Conservation (phyloP, 2,113 vertebrate genomes). For the Macquaria ambigua region DNA sequence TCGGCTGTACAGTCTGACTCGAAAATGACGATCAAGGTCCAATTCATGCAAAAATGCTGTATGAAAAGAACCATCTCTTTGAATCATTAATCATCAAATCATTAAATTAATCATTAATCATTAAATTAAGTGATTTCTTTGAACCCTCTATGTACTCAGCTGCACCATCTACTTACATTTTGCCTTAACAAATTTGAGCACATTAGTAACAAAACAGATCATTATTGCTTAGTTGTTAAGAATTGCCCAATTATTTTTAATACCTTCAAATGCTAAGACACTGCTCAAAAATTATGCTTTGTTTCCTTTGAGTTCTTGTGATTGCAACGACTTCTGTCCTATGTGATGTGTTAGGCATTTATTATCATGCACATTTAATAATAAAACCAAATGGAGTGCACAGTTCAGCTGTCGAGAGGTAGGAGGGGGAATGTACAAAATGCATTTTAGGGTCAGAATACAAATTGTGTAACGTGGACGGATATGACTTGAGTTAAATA, state of each 20-base stretch:
- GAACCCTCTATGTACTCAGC: not conserved
- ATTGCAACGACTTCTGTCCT: not conserved
- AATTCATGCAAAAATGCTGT: not conserved
- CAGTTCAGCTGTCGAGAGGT: not conserved
- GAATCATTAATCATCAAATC: not conserved
- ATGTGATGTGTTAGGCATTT: not conserved
- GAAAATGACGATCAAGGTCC: not conserved
- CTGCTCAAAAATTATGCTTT: not conserved
- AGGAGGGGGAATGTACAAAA: not conserved
- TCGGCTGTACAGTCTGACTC: not conserved
- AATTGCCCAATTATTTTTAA: too few species aligned
- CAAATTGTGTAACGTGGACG: not conserved
- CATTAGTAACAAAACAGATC: not conserved
- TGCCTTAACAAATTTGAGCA: not conserved
- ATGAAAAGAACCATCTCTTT: not conserved
- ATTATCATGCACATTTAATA: not conserved
- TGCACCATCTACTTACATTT: not conserved
- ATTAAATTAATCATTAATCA: too few species aligned
- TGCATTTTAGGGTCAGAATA: constrained; percentile 5
- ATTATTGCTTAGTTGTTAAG: not conserved
- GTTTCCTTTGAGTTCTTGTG: not conserved
- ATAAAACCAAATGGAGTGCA: not conserved
- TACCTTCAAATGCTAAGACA: not conserved
- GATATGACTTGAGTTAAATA: constrained; percentile 41
- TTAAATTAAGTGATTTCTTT: not conserved